These are phyloP conservation scores for Lithophane ornitopus DNA, from an alignment of 2,888 invertebrate genomes.

Conservation along the genomic window DNA sequence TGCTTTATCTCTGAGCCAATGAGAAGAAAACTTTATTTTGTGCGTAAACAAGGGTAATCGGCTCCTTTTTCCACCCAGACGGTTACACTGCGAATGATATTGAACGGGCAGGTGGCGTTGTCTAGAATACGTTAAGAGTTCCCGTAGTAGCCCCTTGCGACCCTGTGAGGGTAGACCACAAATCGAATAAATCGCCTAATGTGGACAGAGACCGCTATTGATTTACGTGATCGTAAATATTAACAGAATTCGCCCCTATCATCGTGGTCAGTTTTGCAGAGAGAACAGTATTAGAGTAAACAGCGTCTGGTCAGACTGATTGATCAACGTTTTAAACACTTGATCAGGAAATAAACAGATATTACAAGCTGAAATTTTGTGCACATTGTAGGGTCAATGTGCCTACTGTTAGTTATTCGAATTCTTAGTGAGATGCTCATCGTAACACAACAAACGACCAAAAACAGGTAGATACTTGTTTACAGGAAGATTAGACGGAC, in stretches of 20 bases:
- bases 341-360: constrained; percentile 34
- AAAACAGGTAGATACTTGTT: background rate
- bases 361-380: background rate
- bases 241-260: constrained; percentile 66
- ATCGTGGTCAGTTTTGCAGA: constrained; percentile 58
- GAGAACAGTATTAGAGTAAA: constrained; percentile 57
- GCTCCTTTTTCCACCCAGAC: constrained; percentile 81
- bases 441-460: background rate
- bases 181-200: constrained; percentile 76
- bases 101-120: constrained; percentile 82
- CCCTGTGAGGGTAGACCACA: constrained; percentile 67
- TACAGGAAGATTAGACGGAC: background rate
- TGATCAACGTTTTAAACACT: constrained; percentile 43
- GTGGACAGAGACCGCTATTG: constrained; percentile 71
- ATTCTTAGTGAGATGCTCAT: background rate
- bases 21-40: constrained; percentile 89
- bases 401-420: background rate
- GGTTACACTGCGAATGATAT: constrained; percentile 79
- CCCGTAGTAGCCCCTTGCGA: constrained; percentile 63
- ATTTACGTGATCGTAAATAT: constrained; percentile 75
- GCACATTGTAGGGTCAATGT: background rate
- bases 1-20: constrained; percentile 85
- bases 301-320: constrained; percentile 36
- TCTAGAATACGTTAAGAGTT: constrained; percentile 82
- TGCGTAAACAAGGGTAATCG: constrained; percentile 88